A percentile compares a stretch with the other conserved stretches of the same genome.
phyloP scores from a whole-genome alignment of 1,140 invertebrate species.

The Caenorhabditis elegans region WBcel235 BX284605.5:10030001-10030500 shows the following conservation, averaged over 20 bases:
- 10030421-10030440: not conserved
- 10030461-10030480: not conserved
- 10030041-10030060: no score
- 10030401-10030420: not conserved
- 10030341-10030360: not conserved
- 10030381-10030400: not conserved
- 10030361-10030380: not conserved
- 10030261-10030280: constrained; percentile 26
- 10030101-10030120: no score
- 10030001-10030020: not conserved
- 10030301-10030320: not conserved
- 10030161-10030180: no score
- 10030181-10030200: not conserved
- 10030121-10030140: no score
- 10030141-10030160: no score
- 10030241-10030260: not conserved
- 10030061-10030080: no score
- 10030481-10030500: not conserved
- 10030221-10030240: not conserved
- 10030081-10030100: no score
- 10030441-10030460: not conserved
- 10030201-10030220: not conserved
- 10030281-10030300: not conserved
- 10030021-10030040: no score
- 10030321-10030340: not conserved